Percentiles rank a stretch among this genome's conserved stretches.
Conservation (phyloP, 2,113 vertebrate species). For the Stigmatopora argus region DNA sequence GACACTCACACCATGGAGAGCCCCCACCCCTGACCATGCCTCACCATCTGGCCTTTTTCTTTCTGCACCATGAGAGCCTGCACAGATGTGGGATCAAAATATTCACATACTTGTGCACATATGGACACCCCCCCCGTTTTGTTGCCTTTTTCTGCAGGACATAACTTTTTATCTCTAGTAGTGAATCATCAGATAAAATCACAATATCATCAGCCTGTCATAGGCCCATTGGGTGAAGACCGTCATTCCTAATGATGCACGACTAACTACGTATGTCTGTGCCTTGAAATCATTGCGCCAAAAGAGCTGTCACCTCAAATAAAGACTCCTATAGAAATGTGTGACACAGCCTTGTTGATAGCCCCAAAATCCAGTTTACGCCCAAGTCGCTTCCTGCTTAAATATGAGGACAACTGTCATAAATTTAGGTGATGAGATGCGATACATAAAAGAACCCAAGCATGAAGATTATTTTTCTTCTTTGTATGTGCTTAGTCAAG, state of each 20-base stretch:
- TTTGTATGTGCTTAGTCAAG: neutral
- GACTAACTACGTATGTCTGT: neutral
- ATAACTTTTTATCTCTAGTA: conserved; percentile 1
- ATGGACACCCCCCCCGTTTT: conserved; percentile 23
- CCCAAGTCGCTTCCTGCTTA: neutral
- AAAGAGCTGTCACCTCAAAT: neutral
- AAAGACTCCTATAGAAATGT: neutral
- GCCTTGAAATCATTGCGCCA: neutral
- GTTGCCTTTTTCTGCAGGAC: neutral
- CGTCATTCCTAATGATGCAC: neutral
- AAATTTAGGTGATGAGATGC: neutral
- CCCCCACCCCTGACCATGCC: conserved; percentile 17
- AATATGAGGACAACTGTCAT: neutral
- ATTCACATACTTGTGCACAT: conserved; percentile 48
- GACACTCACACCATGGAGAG: conserved; percentile 58
- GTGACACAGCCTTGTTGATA: neutral
- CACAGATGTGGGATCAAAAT: conserved; percentile 65
- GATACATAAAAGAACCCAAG: neutral
- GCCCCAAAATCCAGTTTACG: neutral
- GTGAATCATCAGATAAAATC: neutral
- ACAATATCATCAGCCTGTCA: neutral
- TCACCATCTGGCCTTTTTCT: conserved; percentile 61
- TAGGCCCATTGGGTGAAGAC: neutral
- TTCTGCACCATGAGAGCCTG: conserved; percentile 36
- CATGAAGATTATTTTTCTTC: neutral